Conservation (phyloP, 2,888 invertebrate species). For the Erebia ligea region DNA sequence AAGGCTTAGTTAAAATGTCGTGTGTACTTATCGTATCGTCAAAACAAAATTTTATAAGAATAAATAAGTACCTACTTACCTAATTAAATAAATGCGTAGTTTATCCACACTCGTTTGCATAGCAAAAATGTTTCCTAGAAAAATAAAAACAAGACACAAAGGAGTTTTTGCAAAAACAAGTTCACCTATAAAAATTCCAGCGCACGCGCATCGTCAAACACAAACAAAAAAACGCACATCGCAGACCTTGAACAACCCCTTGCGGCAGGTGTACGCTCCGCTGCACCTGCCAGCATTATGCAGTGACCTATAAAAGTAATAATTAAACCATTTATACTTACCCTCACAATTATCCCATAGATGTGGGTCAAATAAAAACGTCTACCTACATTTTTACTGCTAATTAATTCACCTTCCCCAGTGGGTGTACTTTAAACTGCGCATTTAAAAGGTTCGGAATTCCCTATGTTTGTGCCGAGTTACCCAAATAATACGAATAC, state of each 20-base stretch:
- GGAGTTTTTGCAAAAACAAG: conserved; percentile 34
- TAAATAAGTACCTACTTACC: too few species aligned
- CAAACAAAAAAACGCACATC: conserved; percentile 52
- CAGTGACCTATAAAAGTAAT: conserved; percentile 81
- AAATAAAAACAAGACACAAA: conserved; percentile 18
- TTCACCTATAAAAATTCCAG: conserved; percentile 39
- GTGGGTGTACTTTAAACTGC: conserved; percentile 21
- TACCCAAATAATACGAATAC: not conserved
- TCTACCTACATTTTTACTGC: conserved; percentile 46
- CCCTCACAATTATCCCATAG: conserved; percentile 71
- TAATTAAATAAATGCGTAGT: too few species aligned
- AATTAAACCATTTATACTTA: conserved; percentile 79
- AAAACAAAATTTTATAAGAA: too few species aligned
- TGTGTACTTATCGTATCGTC: too few species aligned
- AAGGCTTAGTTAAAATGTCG: too few species aligned
- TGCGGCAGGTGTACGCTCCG: conserved; percentile 66
- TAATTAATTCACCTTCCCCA: conserved; percentile 36
- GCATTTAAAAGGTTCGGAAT: conserved; percentile 14
- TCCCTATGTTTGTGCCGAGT: conserved; percentile 12
- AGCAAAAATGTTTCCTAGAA: conserved; percentile 12
- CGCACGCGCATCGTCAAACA: conserved; percentile 43
- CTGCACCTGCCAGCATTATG: conserved; percentile 75
- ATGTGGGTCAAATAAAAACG: conserved; percentile 79
- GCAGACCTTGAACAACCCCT: conserved; percentile 71
- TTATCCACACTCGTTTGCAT: not conserved